Evolutionary conservation across 2,113 vertebrate genomes (phyloP).

Genomic region (Microcebus griseorufus): DNA sequence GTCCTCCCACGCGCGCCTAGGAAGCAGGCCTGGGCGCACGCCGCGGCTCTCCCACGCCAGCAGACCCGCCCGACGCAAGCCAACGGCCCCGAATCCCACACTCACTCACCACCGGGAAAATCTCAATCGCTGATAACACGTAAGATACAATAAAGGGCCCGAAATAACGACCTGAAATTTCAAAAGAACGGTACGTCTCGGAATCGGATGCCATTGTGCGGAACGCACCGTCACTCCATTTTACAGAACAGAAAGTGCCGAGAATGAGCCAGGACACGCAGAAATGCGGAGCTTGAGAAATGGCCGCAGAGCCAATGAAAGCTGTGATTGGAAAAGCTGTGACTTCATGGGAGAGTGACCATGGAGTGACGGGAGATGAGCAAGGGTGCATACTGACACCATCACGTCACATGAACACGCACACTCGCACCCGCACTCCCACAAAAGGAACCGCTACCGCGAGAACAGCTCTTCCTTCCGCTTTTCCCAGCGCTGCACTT

Average conservation of each 20-base stretch:
- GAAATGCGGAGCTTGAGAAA: too few relatives aligned
- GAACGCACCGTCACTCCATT: neutral
- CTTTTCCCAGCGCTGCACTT: neutral
- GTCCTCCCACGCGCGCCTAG: neutral
- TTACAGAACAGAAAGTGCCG: neutral
- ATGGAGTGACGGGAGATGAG: too few relatives aligned
- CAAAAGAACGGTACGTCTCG: neutral
- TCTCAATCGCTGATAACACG: too few relatives aligned
- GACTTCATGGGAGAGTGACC: neutral
- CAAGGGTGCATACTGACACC: rapidly evolving
- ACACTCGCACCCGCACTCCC: neutral
- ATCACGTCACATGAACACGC: neutral
- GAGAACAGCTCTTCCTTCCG: rapidly evolving
- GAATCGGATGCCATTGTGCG: neutral
- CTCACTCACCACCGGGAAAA: neutral
- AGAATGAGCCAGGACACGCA: rapidly evolving
- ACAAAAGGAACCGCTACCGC: too few relatives aligned
- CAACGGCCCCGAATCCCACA: neutral
- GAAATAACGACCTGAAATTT: too few relatives aligned
- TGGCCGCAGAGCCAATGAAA: neutral
- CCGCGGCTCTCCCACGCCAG: neutral
- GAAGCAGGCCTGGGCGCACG: neutral
- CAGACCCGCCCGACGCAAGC: neutral
- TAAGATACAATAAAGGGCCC: too few relatives aligned
- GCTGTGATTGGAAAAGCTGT: too few relatives aligned